phyloP scores from a whole-genome alignment of 2,888 invertebrate genomes.

The Polylopha cassiicola region DNA sequence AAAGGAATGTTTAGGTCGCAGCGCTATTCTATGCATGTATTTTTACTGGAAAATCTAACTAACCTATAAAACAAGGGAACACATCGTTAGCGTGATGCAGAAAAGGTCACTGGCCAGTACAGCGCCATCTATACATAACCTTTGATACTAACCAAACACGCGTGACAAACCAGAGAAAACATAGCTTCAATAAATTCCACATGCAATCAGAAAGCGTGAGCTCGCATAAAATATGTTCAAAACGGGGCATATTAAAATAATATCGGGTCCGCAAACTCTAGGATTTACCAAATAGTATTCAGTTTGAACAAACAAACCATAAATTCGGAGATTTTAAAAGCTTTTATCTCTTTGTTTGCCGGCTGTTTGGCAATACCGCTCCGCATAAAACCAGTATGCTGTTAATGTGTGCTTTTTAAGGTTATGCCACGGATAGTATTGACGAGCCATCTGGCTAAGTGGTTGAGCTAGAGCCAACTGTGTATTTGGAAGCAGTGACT shows the following conservation, averaged over 20 bases:
- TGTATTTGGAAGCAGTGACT: no score
- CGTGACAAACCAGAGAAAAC: slow-evolving; percentile 18
- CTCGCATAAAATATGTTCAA: slow-evolving; percentile 38
- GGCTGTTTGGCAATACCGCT: slow-evolving; percentile 41
- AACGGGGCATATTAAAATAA: slow-evolving; percentile 49
- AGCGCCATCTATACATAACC: background rate
- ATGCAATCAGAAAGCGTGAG: slow-evolving; percentile 37
- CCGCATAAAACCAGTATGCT: slow-evolving; percentile 9
- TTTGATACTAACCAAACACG: slow-evolving; percentile 1
- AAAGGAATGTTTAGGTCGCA: no score
- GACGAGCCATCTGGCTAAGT: slow-evolving; percentile 1
- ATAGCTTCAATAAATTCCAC: slow-evolving; percentile 15
- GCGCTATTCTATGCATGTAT: no score
- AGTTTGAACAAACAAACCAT: slow-evolving; percentile 58
- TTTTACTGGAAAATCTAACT: no score
- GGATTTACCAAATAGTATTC: slow-evolving; percentile 57
- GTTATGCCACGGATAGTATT: slow-evolving; percentile 1
- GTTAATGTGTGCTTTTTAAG: slow-evolving; percentile 8
- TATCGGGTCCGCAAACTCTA: slow-evolving; percentile 35
- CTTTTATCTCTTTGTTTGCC: slow-evolving; percentile 60
- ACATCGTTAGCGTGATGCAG: no score
- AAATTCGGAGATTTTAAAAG: slow-evolving; percentile 63
- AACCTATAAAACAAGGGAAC: no score
- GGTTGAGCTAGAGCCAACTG: slow-evolving; percentile 2
- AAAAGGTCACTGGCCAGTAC: no score